A percentile compares a stretch with the other conserved stretches of the same genome.
Evolutionary conservation across 2,797 vertebrate genomes (phyloP).

Genomic region (Brachyalestes nurse): DNA sequence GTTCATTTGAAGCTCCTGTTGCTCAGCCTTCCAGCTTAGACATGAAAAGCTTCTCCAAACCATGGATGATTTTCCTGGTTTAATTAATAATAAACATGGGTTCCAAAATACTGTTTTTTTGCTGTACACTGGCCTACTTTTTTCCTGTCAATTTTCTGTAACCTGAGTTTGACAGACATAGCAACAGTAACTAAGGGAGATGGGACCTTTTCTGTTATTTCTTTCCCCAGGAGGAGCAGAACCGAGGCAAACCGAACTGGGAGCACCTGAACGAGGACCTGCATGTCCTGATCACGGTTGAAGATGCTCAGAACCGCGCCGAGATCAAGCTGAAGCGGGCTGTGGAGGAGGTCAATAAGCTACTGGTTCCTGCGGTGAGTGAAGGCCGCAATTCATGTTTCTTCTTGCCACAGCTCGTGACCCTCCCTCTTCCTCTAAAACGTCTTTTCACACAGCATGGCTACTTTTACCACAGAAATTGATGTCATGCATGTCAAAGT

Average conservation of each 20-base stretch:
- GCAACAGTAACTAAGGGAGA: too few relatives aligned
- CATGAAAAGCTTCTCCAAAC: too few relatives aligned
- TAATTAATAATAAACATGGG: too few relatives aligned
- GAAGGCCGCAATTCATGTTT: background rate
- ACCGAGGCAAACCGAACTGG: constrained; percentile 93
- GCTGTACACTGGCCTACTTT: too few relatives aligned
- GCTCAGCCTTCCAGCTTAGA: too few relatives aligned
- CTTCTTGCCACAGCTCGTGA: constrained; percentile 31
- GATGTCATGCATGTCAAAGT: constrained; percentile 34
- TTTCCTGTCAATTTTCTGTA: too few relatives aligned
- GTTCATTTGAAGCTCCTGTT: too few relatives aligned
- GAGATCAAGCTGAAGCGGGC: constrained; percentile 91
- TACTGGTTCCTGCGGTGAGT: constrained; percentile 92
- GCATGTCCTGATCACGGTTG: constrained; percentile 93
- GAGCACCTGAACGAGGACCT: constrained; percentile 93
- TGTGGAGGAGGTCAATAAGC: constrained; percentile 91
- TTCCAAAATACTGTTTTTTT: too few relatives aligned
- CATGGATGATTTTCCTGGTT: too few relatives aligned
- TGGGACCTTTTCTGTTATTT: background rate
- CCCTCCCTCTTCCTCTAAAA: background rate
- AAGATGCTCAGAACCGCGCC: constrained; percentile 91
- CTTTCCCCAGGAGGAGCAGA: constrained; percentile 86
- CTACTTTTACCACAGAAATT: constrained; percentile 10
- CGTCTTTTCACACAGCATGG: constrained; percentile 1
- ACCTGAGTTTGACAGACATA: too few relatives aligned